Evolutionary conservation across 2,888 invertebrate species (phyloP), one percentile per base, ranked within the genome.

Genomic region (Cyclophora albipunctata): DNA sequence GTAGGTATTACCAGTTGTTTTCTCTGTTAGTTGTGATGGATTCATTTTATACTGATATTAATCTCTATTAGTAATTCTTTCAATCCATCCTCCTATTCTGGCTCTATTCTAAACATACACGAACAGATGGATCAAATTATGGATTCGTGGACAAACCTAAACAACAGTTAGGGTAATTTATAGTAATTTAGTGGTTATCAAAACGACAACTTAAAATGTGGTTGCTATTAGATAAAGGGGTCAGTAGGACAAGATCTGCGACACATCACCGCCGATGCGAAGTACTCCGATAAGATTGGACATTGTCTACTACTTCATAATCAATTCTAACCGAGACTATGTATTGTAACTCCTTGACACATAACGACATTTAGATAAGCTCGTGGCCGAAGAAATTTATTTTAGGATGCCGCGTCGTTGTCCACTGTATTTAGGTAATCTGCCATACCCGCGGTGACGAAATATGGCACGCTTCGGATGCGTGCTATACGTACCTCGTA

Each of bases 331-430:
- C 73, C 66, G 6, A 42, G 42, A 42, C 7, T 6, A 6, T 34
- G 43, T 4, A 42, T 67, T 63, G 58, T 66, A 60, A 75, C 65
- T 64, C 74, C 78, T 78, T 83, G 82, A 80, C 81, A 79, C 71
- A 74, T 76, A 71, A 72, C 69, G 62, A 68, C 5, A 37, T 37
- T 37, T 37, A 37, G 37, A 37, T 37, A 37, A 37, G 37, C 50
- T 58, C 48, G 52, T 52, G 57, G 53, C 55, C 52, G 46, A 48
- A 47, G 51, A 58, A 58, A 20, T 20, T 59, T 64, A 69, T 68
- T 43, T 69, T 60, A 58, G 56, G 59, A 50, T 59, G 60, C 53
- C 45, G 55, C 58, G 62, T 64, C 40, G 52, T 59, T 35, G 3
- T 42, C 2, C 61, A 20, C 20, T 53, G 45, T 53, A 63, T 65